Evolutionary conservation across 2,888 invertebrate species (phyloP).

Genomic region (Asteroscopus sphinx): DNA sequence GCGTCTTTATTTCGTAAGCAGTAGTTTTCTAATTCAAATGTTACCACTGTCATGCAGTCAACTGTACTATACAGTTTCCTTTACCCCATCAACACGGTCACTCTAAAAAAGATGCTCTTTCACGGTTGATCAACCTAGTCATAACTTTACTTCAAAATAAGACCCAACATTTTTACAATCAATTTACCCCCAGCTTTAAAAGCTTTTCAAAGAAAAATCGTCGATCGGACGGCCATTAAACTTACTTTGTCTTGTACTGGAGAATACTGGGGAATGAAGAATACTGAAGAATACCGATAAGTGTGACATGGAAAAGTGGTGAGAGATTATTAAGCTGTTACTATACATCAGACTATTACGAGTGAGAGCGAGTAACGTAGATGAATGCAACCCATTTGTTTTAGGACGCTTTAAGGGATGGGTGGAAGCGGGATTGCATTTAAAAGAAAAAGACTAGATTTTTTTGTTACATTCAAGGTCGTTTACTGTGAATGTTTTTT

Average conservation of each 20-base stretch:
- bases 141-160: conserved; percentile 49
- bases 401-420: conserved; percentile 49
- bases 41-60: no score
- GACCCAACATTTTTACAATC: conserved; percentile 56
- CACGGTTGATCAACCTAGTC: conserved; percentile 35
- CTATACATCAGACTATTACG: conserved; percentile 83
- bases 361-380: conserved; percentile 77
- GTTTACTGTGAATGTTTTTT: not conserved
- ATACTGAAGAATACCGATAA: conserved; percentile 30
- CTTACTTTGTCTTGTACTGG: conserved; percentile 62
- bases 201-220: conserved; percentile 69
- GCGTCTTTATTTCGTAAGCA: no score
- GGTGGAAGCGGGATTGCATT: conserved; percentile 33
- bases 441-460: conserved; percentile 1
- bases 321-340: conserved; percentile 79
- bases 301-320: conserved; percentile 60
- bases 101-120: conserved; percentile 25
- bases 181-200: conserved; percentile 69
- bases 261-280: not conserved
- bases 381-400: conserved; percentile 80
- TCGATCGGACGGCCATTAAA: conserved; percentile 65
- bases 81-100: conserved; percentile 3
- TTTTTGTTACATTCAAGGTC: conserved; percentile 1
- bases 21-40: no score
- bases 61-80: not conserved